These are phyloP conservation scores for Heliconius ethilla DNA, from an alignment of 2,888 invertebrate species.

Conservation along the genomic window DNA sequence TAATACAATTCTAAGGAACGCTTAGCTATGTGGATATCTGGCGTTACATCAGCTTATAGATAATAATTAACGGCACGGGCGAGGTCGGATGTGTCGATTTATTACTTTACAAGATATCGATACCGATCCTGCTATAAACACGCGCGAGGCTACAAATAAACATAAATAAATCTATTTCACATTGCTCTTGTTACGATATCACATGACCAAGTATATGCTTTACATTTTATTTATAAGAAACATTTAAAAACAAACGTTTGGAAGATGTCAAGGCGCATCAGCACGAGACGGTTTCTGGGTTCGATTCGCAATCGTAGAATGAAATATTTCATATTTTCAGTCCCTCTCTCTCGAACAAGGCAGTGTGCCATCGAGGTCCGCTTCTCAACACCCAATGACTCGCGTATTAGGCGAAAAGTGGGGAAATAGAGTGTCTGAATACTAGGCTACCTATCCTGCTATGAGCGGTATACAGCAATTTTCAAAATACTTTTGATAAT, in stretches of 20 bases:
- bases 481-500: no score
- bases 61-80: conserved; percentile 58
- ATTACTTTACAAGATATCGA: conserved; percentile 50
- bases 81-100: conserved; percentile 64
- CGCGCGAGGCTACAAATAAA: conserved; percentile 23
- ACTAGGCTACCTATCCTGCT: no score
- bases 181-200: conserved; percentile 20
- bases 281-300: no score
- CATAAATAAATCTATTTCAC: conserved; percentile 28
- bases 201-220: conserved; percentile 4
- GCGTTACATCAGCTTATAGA: conserved; percentile 51
- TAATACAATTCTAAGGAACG: background rate
- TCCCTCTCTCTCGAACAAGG: no score
- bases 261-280: background rate
- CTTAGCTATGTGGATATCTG: conserved; percentile 31
- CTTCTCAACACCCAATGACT: no score
- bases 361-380: no score
- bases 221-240: background rate
- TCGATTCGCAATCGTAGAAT: no score
- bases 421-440: no score
- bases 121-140: conserved; percentile 36
- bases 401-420: no score
- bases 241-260: background rate
- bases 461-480: no score
- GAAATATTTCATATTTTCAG: no score